Evolutionary conservation across 1,140 invertebrate species (phyloP), one percentile per base, ranked within the genome.

Genomic region (Drosophila azteca): DNA sequence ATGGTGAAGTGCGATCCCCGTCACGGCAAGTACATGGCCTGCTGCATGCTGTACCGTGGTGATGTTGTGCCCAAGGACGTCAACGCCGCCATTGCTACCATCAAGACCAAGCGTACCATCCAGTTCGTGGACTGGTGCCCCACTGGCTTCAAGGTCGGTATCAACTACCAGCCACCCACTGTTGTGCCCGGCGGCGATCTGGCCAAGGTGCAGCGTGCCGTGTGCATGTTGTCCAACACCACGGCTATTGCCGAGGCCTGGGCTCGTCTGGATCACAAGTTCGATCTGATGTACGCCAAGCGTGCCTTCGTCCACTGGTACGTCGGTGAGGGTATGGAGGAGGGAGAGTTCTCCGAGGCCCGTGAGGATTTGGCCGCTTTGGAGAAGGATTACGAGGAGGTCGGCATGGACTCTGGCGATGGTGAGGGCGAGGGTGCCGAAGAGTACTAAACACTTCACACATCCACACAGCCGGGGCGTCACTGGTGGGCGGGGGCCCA

Each of bases 1-100:
- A 97, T 97, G 97, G 96, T 97, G n/a, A 97, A 97, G 92, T 97
- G 96, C 92, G 96, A 97, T 91, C 96, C 97, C 8, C 94, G 96
- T 78, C 95, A 96, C 91, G 97, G 96, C 69, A 97, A 97, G 90
- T 97, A 97, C 94, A 97, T 97, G 96, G 96, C 96, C 20, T 96
- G 96, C 93, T 95, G 95, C 93, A 95, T 96, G 94, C 91, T 96
- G 90, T 96, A 96, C 92, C 93, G 95, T 73, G 95, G 95, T 69
- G 95, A 96, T 90, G 95, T 96, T 43, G 95, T 95, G 2, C 95
- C 95, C 58, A 96, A 96, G 92, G 96, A 96, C 78, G 96, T 97
- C 11, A 96, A 97, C 90, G 95, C 95, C 7, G 95, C 96, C 39
- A 97, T 98, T 92, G 96, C 95, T 6, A 95, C 95, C 79, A 96